These are phyloP conservation scores for Puffinus mauretanicus DNA, from an alignment of 2,113 vertebrate species.

Conservation along the genomic window DNA sequence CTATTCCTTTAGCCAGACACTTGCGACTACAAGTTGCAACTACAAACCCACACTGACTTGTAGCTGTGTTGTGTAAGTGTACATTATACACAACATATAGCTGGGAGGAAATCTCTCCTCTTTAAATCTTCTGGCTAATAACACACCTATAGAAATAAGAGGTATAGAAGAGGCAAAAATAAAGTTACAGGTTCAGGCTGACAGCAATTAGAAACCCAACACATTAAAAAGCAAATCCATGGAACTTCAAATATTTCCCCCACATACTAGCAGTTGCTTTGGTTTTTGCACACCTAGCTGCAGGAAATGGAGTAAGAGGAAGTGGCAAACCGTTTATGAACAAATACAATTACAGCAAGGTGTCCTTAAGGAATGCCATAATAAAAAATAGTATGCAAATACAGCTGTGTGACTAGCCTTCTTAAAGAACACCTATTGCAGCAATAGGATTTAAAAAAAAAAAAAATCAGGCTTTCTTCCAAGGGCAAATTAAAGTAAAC, in stretches of 20 bases:
- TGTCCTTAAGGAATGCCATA: background rate
- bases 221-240: background rate
- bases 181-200: background rate
- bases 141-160: background rate
- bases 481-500: background rate
- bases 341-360: background rate
- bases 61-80: background rate
- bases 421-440: background rate
- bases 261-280: background rate
- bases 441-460: background rate
- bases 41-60: background rate
- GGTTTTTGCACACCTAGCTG: background rate
- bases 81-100: rapidly evolving
- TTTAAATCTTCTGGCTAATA: background rate
- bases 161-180: background rate
- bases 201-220: background rate
- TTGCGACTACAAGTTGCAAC: background rate
- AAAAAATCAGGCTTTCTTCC: background rate
- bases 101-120: background rate
- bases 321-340: rapidly evolving
- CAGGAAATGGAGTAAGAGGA: background rate
- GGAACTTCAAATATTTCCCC: background rate
- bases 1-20: background rate
- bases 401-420: background rate
- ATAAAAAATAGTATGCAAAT: background rate